Conservation (phyloP, 2,888 invertebrate genomes). For the Sinopyrophorus schimmeli region DNA sequence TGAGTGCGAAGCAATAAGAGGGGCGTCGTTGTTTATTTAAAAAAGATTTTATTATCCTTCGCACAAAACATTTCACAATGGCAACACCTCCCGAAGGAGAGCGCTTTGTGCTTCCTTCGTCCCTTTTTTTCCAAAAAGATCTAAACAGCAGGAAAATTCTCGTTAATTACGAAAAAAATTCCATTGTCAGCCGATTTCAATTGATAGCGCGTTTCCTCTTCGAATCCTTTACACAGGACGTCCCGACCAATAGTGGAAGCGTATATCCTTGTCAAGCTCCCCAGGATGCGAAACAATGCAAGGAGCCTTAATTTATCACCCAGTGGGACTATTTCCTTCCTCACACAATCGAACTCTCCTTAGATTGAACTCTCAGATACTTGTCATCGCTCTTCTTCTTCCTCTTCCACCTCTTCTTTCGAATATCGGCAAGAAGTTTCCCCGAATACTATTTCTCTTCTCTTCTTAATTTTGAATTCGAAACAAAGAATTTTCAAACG, state of each 20-base stretch:
- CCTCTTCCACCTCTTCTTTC: background rate
- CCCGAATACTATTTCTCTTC: too few species aligned
- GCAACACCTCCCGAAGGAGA: too few species aligned
- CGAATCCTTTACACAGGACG: slow-evolving; percentile 49
- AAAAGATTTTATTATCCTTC: too few species aligned
- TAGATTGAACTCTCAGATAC: slow-evolving; percentile 53
- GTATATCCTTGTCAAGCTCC: slow-evolving; percentile 54
- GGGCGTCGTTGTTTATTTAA: too few species aligned
- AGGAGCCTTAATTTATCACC: slow-evolving; percentile 55
- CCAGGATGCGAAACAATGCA: slow-evolving; percentile 53
- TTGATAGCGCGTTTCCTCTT: slow-evolving; percentile 50
- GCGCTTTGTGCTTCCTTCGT: too few species aligned
- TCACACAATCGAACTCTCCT: slow-evolving; percentile 52
- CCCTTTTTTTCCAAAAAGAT: too few species aligned
- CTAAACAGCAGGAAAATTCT: slow-evolving; percentile 43
- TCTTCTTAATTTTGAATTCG: too few species aligned
- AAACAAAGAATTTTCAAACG: too few species aligned
- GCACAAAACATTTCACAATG: too few species aligned
- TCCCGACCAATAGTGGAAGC: slow-evolving; percentile 45
- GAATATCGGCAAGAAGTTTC: slow-evolving; percentile 7
- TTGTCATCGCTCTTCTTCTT: slow-evolving; percentile 51
- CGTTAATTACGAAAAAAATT: slow-evolving; percentile 53
- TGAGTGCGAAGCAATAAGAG: too few species aligned
- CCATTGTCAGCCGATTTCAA: slow-evolving; percentile 53
- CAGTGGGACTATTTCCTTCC: slow-evolving; percentile 54